Conservation (phyloP, 2,113 vertebrate species). For the Sphyrna mokarran region DNA sequence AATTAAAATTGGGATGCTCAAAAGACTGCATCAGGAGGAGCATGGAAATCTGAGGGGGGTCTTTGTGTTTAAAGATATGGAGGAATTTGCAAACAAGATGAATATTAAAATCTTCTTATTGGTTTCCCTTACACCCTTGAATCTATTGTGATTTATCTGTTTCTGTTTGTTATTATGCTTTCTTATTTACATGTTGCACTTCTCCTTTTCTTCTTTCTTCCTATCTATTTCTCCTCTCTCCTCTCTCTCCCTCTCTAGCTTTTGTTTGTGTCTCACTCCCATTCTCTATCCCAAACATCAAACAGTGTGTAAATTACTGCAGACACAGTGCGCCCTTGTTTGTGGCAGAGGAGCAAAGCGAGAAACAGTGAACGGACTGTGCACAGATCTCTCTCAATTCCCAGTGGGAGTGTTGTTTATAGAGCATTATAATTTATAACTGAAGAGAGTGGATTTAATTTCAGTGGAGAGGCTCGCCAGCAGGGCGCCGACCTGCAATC, state of each 20-base stretch:
- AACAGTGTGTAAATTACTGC: conserved; percentile 65
- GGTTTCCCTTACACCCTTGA: not conserved
- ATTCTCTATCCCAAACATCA: conserved; percentile 51
- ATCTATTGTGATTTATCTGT: not conserved
- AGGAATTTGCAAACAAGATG: not conserved
- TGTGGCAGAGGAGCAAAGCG: conserved; percentile 65
- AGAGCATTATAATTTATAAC: conserved; percentile 99
- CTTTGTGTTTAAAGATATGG: not conserved
- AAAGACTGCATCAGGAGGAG: not conserved
- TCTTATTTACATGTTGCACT: not conserved
- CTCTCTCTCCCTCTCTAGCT: not conserved
- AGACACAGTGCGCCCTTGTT: conserved; percentile 57
- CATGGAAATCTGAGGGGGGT: not conserved
- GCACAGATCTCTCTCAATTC: conserved; percentile 59
- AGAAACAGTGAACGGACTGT: conserved; percentile 64
- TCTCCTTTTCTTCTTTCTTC: not conserved
- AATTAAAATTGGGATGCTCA: not conserved
- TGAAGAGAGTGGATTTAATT: conserved; percentile 99
- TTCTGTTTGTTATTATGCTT: not conserved
- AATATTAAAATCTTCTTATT: not conserved
- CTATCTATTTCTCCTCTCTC: not conserved
- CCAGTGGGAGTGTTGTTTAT: conserved; percentile 97
- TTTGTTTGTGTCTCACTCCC: conserved; percentile 22
- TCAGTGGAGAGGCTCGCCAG: conserved; percentile 92
- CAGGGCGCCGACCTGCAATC: conserved; percentile 97